Base-by-base conservation (phyloP, 2,888 invertebrate genomes). In the Pardosa pseudoannulata region DNA sequence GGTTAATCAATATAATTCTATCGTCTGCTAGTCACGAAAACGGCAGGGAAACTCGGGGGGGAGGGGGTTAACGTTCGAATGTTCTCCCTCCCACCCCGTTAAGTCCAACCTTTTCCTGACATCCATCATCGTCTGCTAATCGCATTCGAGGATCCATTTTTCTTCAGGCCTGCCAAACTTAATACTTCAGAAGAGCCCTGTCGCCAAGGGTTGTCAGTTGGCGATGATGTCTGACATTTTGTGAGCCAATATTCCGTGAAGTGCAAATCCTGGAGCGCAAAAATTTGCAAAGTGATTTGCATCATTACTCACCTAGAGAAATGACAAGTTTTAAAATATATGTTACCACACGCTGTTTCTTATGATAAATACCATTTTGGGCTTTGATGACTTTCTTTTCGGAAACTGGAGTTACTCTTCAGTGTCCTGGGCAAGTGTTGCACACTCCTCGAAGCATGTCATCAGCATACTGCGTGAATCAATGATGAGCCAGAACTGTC, bases 41-140 rank as follows among this genome's bases (percentile, higher is more conserved):
- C 62, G 70, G 32, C 70, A 31, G 36, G n/a, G n/a, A n/a, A n/a
- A n/a, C n/a, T n/a, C n/a, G n/a, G n/a, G n/a, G n/a, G 31, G 73
- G 46, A 79, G 29, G 23, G 72, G 68, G 68, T 13, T 13, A 29
- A 27, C 16, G 28, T 31, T 71, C 36, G 31, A 50, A 29, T 73
- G 50, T 73, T 74, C 32, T 32, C 36, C 36, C 23, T 41, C 46
- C 62, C 64, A 62, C 82, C 83, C 83, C 73, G n/a, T 76, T 67
- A 36, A 72, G 76, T 56, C 78, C 76, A 78, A 65, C 83, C 83
- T 83, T 56, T 67, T 67, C 83, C 72, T 65, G 76, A 72, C 76
- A 85, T 85, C 85, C 85, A 85, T 85, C 85, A 85, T 85, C 79
- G 79, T 79, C 79, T 56, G 73, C 79, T 85, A 85, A 85, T 85